Percentiles rank a stretch among this genome's conserved stretches.
Conservation (phyloP, 2,888 invertebrate species). For the Xestoiulus laeticollis region DNA sequence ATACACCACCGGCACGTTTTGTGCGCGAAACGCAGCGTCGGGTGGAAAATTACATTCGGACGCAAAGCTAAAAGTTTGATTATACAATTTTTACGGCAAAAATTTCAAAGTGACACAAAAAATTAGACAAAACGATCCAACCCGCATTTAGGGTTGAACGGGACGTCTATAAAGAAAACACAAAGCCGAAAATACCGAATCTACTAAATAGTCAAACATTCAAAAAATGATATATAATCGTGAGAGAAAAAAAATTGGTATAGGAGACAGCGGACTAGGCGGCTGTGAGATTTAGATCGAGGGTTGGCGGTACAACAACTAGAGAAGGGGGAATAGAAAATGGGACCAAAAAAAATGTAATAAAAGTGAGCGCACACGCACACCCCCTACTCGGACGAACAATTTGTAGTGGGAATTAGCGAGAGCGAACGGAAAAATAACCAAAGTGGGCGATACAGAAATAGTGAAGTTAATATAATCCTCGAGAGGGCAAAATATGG, state of each 20-base stretch:
- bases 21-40: constrained; percentile 39
- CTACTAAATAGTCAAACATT: constrained; percentile 32
- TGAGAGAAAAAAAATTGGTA: constrained; percentile 15
- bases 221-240: constrained; percentile 43
- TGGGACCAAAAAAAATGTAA: no score
- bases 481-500: constrained; percentile 7
- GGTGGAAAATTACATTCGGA: constrained; percentile 19
- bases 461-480: neutral
- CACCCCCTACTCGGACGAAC: constrained; percentile 19
- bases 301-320: neutral
- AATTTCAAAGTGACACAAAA: constrained; percentile 48
- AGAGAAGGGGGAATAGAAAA: neutral
- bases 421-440: neutral
- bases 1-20: constrained; percentile 43
- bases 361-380: constrained; percentile 26
- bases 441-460: neutral
- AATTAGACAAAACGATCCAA: constrained; percentile 44
- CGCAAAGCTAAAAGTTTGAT: constrained; percentile 31
- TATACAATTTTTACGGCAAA: constrained; percentile 39
- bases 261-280: neutral
- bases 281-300: constrained; percentile 19
- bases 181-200: constrained; percentile 43
- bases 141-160: neutral
- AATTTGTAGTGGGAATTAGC: constrained; percentile 1
- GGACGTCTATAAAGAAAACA: constrained; percentile 25